Percentiles rank a stretch among this genome's conserved stretches.
Conservation (phyloP, 2,797 vertebrate genomes). For the Eremophila alpestris region DNA sequence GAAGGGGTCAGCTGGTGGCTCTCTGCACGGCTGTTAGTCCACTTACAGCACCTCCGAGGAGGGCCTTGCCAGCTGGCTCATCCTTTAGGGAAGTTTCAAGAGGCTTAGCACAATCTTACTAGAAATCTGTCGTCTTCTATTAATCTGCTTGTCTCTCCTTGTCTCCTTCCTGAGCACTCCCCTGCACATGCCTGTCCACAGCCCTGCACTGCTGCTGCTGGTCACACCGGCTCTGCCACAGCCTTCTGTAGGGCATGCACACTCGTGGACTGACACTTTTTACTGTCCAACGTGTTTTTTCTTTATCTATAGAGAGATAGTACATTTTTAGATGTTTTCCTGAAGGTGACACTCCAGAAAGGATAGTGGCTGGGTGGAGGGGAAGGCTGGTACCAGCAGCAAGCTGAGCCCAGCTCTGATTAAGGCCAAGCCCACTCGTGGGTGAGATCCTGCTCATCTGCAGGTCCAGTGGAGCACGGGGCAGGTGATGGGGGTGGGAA, state of each 20-base stretch:
- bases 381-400: background rate
- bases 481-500: background rate
- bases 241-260: background rate
- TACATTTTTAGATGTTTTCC: accelerated
- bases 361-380: background rate
- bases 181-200: background rate
- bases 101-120: constrained; percentile 60
- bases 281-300: background rate
- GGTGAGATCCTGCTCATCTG: background rate
- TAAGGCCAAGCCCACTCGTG: background rate
- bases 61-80: constrained; percentile 55
- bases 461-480: background rate
- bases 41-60: constrained; percentile 19
- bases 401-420: background rate
- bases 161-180: background rate
- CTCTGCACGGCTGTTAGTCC: background rate
- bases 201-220: background rate
- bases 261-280: background rate
- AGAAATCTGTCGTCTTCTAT: constrained; percentile 63
- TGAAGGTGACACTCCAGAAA: background rate
- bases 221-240: background rate
- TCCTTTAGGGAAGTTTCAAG: constrained; percentile 62
- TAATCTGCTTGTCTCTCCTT: constrained; percentile 35
- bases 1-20: constrained; percentile 25
- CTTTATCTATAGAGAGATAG: accelerated